These are phyloP conservation scores for Platyscapa corneri DNA, from an alignment of 1,140 invertebrate genomes.

Conservation along the genomic window DNA sequence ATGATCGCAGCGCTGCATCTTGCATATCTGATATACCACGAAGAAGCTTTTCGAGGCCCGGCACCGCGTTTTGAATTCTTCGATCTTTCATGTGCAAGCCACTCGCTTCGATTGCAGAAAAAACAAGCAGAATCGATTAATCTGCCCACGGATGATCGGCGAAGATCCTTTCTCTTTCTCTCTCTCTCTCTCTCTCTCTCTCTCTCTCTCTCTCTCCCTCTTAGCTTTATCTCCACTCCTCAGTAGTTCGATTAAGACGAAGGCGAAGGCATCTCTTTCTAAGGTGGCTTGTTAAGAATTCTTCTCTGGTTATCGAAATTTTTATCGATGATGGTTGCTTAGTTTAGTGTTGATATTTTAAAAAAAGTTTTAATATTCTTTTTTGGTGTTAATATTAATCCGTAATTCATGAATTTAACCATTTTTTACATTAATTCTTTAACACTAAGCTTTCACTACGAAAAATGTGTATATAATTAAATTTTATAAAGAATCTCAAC, in stretches of 20 bases:
- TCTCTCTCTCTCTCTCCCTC: too few relatives aligned
- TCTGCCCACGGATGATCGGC: constrained; percentile 27
- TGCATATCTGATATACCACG: constrained; percentile 63
- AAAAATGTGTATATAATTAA: too few relatives aligned
- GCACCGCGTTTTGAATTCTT: not conserved
- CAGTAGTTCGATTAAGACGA: constrained; percentile 6
- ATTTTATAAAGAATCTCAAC: too few relatives aligned
- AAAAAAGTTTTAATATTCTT: too few relatives aligned
- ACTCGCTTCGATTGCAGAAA: not conserved
- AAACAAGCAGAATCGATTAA: constrained; percentile 47
- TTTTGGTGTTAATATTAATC: too few relatives aligned
- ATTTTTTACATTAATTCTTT: too few relatives aligned
- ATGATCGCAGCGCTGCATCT: constrained; percentile 62
- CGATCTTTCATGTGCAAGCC: not conserved
- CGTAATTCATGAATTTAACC: too few relatives aligned
- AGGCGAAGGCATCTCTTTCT: not conserved
- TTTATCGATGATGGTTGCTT: not conserved
- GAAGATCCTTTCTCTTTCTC: not conserved
- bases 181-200: too few relatives aligned
- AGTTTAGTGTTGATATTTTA: too few relatives aligned
- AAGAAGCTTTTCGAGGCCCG: not conserved
- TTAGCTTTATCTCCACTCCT: not conserved
- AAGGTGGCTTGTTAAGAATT: constrained; percentile 14
- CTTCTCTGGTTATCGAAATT: not conserved
- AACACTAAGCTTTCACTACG: too few relatives aligned